Percentiles rank a stretch among this genome's conserved stretches.
phyloP scores from a whole-genome alignment of 2,797 vertebrate genomes.

The Nyctibius grandis region DNA sequence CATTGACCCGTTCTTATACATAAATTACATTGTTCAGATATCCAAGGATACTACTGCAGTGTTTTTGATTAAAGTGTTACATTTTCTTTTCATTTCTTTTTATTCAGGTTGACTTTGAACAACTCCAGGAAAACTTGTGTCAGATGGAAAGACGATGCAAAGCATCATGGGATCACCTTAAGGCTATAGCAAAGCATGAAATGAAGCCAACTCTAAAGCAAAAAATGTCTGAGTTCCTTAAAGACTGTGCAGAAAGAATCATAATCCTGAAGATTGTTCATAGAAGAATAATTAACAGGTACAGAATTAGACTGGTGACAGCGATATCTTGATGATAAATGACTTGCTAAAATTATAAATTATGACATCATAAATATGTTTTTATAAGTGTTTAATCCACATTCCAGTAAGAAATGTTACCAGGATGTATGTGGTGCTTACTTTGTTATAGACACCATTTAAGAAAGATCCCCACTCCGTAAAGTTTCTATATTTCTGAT shows the following conservation, averaged over 20 bases:
- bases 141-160: slow-evolving; percentile 97
- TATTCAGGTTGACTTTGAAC: slow-evolving; percentile 95
- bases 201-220: slow-evolving; percentile 93
- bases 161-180: slow-evolving; percentile 98
- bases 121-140: slow-evolving; percentile 93
- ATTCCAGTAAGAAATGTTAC: background rate
- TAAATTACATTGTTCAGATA: background rate
- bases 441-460: background rate
- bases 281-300: slow-evolving; percentile 96
- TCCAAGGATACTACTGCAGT: fast-evolving
- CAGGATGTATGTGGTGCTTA: background rate
- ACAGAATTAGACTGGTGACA: background rate
- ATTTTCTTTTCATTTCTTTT: background rate
- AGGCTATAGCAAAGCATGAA: slow-evolving; percentile 96
- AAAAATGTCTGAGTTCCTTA: slow-evolving; percentile 95
- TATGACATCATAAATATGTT: background rate
- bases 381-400: background rate
- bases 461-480: background rate
- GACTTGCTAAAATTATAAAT: background rate
- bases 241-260: slow-evolving; percentile 95
- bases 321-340: background rate
- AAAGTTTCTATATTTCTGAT: background rate
- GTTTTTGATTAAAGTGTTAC: background rate
- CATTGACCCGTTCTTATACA: background rate
- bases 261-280: slow-evolving; percentile 97